Evolutionary conservation across 1,140 invertebrate genomes (phyloP), one percentile per base, ranked within the genome.

Genomic region (Trichonephila clavipes): DNA sequence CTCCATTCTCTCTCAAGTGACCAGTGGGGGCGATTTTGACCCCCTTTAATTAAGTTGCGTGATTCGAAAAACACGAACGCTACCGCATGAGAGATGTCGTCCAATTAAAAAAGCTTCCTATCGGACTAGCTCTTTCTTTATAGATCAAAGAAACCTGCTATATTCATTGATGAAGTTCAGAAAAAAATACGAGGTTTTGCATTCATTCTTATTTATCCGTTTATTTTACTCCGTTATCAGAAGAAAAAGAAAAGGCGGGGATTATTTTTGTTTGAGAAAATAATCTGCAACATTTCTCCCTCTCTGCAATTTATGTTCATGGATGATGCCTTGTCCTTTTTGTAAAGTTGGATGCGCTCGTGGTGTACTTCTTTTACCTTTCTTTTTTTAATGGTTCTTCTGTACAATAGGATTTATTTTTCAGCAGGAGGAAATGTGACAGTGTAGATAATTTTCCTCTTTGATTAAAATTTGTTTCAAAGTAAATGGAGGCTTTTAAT

Each of bases 11-110:
- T 77, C 72, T 61, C 51, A 85, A 85, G 83, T 90, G 89, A 90
- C 89, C 89, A 90, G 89, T 81, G 89, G 59, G 69, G 66, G 88
- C 24, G 64, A 59, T n/a, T 77, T 51, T 58, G 24, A 44, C 83
- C 88, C 72, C 89, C 72, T 90, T 90, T 90, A 90, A 90, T 90
- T 90, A 90, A 90, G 89, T 90, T 90, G 89, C 72, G 89, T 90
- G 72, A 82, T 90, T 81, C 89, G 69, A 61, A 81, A 81, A 72
- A 72, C 64, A 72, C 61, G 88, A 72, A 40, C 21, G n/a, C 69
- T 85, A 85, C 44, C 83, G 51, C 58, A 59, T 85, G 83, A 61
- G 83, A 59, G 66, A 72, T 62, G 24, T 89, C 69, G 24, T 90
- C 69, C n/a, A 77, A 90, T 90, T 51, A 90, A 90, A 89, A 89